Conservation (phyloP, 2,797 vertebrate species). For the Sphenodon punctatus region DNA sequence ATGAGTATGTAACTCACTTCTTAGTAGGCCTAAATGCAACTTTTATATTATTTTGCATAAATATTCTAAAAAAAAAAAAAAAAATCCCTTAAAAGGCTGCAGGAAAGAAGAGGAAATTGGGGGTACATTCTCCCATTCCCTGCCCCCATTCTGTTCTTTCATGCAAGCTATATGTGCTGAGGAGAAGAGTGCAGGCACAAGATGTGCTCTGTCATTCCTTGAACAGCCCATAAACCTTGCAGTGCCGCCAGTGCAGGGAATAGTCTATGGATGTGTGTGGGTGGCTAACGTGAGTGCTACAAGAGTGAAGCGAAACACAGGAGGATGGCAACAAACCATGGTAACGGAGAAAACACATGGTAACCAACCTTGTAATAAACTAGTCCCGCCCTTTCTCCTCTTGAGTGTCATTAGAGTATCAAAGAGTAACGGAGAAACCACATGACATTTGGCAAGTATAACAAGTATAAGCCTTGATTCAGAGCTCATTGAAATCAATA, state of each 20-base stretch:
- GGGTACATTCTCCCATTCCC: not conserved
- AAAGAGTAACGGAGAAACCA: not conserved
- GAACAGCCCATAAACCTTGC: not conserved
- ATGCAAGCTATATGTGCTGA: conserved; percentile 8
- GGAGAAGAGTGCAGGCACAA: conserved; percentile 6
- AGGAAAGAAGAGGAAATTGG: not conserved
- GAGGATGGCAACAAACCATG: not conserved
- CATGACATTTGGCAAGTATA: no score
- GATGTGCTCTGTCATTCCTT: not conserved
- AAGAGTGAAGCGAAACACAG: not conserved
- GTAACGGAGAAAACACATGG: not conserved
- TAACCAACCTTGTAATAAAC: not conserved
- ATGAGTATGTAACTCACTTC: not conserved
- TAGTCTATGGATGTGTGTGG: not conserved
- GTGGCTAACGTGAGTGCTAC: conserved; percentile 12
- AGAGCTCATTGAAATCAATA: not conserved
- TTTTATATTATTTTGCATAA: not conserved
- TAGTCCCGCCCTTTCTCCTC: not conserved
- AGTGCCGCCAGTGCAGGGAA: conserved; percentile 1
- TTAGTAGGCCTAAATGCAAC: not conserved
- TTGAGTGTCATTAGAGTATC: fast-evolving
- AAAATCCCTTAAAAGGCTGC: not conserved
- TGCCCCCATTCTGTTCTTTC: conserved; percentile 19
- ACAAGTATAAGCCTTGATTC: not conserved
- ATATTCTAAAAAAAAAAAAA: not conserved